A percentile compares a stretch with the other conserved stretches of the same genome.
Evolutionary conservation across 2,113 vertebrate species (phyloP).

Genomic region (Bubo bubo): DNA sequence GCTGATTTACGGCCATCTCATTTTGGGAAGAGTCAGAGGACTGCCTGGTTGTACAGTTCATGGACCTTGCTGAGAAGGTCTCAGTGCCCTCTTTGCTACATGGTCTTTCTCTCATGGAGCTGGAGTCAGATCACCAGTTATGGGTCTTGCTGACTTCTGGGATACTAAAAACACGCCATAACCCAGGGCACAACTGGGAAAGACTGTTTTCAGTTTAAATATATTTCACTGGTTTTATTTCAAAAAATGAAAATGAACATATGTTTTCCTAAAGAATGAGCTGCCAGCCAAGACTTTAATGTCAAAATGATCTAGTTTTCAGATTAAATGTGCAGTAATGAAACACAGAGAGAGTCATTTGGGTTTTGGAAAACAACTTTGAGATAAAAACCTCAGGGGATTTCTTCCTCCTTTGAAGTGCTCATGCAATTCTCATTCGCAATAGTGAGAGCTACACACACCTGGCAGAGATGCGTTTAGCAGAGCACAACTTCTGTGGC

Average conservation of each 20-base stretch:
- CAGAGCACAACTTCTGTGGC: neutral
- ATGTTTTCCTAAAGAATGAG: neutral
- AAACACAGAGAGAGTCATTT: neutral
- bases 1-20: neutral
- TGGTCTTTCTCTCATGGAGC: neutral
- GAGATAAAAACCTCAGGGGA: neutral
- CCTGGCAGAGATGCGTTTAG: neutral
- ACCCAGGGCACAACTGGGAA: neutral
- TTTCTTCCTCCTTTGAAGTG: neutral
- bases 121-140: neutral
- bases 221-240: neutral
- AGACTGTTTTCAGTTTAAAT: neutral
- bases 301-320: neutral
- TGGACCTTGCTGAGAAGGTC: neutral
- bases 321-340: neutral
- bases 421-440: neutral
- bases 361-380: neutral
- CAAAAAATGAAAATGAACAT: neutral
- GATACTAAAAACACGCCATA: neutral
- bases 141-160: neutral
- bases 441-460: neutral
- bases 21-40: neutral
- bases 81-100: neutral
- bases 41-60: accelerated
- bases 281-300: neutral